A percentile compares a stretch with the other conserved stretches of the same genome.
Conservation (phyloP, 2,113 vertebrate genomes). For the Syngnathus typhle region DNA sequence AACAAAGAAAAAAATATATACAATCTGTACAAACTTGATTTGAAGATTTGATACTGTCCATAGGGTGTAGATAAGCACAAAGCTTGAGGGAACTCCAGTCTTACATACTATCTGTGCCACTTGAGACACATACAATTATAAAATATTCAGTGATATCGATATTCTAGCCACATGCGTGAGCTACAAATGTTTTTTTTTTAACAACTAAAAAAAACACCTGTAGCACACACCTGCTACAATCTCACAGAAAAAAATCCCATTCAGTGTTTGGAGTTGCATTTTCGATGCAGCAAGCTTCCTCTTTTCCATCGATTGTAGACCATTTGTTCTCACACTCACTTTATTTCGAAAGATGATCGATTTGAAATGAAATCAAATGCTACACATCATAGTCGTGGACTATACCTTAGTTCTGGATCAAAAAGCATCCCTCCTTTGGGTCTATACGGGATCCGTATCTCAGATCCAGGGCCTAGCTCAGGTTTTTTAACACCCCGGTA, state of each 20-base stretch:
- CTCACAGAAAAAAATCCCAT: background rate
- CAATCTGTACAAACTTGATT: background rate
- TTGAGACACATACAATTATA: background rate
- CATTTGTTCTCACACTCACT: constrained; percentile 1
- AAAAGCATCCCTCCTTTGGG: constrained; percentile 12
- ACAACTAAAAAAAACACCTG: background rate
- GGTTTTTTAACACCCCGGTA: constrained; percentile 11
- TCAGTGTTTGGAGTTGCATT: background rate
- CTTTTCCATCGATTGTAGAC: background rate
- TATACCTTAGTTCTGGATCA: constrained; percentile 9
- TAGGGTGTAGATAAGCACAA: background rate
- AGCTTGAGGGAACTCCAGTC: background rate
- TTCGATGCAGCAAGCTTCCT: background rate
- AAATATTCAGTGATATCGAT: background rate
- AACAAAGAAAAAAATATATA: background rate
- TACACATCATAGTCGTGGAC: background rate
- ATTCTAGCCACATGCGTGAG: too few species aligned
- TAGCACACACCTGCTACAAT: background rate
- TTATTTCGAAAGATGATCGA: background rate
- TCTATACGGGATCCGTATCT: constrained; percentile 3
- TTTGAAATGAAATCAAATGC: background rate
- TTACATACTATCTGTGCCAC: background rate
- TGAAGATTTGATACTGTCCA: background rate
- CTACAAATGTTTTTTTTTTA: background rate
- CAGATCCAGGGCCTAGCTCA: constrained; percentile 6